phyloP scores from a whole-genome alignment of 2,888 invertebrate species.

The Ypsolopha sequella region DNA sequence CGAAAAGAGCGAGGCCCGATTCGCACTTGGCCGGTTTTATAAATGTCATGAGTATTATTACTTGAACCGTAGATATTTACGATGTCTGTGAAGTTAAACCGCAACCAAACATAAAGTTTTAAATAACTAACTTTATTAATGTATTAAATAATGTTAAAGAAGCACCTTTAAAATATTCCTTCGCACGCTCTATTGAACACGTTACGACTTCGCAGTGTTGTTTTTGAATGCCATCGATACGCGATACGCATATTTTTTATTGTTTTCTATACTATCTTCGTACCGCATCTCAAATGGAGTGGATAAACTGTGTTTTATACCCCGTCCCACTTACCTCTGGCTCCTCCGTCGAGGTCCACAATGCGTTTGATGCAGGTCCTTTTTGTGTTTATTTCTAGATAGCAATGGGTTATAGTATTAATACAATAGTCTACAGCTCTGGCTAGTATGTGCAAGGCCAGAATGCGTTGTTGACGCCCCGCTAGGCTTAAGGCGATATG shows the following conservation, averaged over 20 bases:
- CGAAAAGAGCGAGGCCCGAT: too few relatives aligned
- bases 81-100: too few relatives aligned
- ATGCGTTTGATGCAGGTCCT: background rate
- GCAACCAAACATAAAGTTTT: too few relatives aligned
- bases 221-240: background rate
- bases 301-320: slow-evolving; percentile 4
- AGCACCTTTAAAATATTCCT: background rate
- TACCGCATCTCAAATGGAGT: slow-evolving; percentile 6
- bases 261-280: slow-evolving; percentile 1
- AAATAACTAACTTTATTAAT: too few relatives aligned
- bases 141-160: too few relatives aligned
- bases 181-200: too few relatives aligned
- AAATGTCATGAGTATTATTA: too few relatives aligned
- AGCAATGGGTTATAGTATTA: slow-evolving; percentile 36
- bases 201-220: background rate
- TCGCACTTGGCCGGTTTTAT: too few relatives aligned
- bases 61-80: too few relatives aligned
- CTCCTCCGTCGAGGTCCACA: too few relatives aligned
- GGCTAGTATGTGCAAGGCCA: background rate
- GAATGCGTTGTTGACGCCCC: background rate
- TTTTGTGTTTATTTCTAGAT: slow-evolving; percentile 19
- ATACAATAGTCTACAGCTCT: slow-evolving; percentile 28
- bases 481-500: too few relatives aligned
- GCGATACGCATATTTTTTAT: background rate
- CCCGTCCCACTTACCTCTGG: too few relatives aligned